Evolutionary conservation across 2,113 vertebrate genomes (phyloP).

Genomic region (Brienomyrus brachyistius): DNA sequence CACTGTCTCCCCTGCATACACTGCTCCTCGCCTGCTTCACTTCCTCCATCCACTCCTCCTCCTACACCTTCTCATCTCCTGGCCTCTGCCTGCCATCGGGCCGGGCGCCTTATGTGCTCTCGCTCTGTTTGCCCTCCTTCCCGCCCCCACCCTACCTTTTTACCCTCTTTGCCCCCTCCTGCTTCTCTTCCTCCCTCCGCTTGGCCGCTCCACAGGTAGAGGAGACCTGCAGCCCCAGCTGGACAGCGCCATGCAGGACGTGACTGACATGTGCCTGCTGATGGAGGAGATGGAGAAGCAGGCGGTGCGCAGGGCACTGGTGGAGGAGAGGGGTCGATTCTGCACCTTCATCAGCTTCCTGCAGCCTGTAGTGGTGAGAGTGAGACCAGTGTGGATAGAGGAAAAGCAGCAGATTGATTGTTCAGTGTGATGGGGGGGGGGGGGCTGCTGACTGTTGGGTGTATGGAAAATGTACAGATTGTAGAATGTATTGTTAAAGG

Average conservation of each 20-base stretch:
- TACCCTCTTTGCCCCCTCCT: neutral
- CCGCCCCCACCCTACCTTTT: neutral
- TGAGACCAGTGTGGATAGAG: neutral
- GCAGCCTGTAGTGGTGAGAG: constrained; percentile 90
- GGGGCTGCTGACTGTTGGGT: neutral
- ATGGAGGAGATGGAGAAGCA: constrained; percentile 98
- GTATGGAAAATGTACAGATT: neutral
- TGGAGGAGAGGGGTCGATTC: constrained; percentile 89
- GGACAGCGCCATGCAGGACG: constrained; percentile 91
- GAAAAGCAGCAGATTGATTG: neutral
- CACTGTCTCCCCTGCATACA: neutral
- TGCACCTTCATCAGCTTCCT: constrained; percentile 87
- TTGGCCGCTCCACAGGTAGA: constrained; percentile 62
- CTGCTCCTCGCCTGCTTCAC: neutral
- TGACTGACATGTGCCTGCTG: constrained; percentile 91
- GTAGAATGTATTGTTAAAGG: neutral
- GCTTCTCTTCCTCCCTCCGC: neutral
- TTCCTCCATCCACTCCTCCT: neutral
- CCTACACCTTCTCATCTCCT: neutral
- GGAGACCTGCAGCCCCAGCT: constrained; percentile 94
- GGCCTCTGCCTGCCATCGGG: neutral
- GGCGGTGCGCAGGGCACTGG: constrained; percentile 86
- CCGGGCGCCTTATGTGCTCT: neutral
- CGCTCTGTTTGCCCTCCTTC: neutral
- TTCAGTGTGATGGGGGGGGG: neutral